Evolutionary conservation across 1,140 invertebrate genomes (phyloP).

Genomic region (Sycobia sp.): DNA sequence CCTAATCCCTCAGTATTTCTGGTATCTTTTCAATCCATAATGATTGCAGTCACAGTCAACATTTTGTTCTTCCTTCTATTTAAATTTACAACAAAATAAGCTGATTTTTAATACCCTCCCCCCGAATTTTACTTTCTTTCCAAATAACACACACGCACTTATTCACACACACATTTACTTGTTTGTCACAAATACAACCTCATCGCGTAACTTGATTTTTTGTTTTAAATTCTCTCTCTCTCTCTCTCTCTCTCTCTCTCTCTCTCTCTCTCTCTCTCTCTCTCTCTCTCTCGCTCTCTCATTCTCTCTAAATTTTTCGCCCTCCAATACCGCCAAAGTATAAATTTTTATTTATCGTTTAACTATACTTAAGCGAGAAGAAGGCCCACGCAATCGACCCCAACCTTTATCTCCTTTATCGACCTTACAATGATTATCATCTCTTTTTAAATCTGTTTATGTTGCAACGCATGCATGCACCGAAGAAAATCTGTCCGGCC

Average conservation of each 20-base stretch:
- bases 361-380: conserved; percentile 24
- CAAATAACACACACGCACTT: neutral
- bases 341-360: conserved; percentile 10
- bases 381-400: conserved; percentile 9
- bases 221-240: too few relatives aligned
- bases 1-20: conserved; percentile 11
- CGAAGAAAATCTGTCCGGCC: neutral
- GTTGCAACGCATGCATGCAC: neutral
- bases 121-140: conserved; percentile 13
- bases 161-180: conserved; percentile 2
- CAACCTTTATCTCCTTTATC: too few relatives aligned
- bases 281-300: too few relatives aligned
- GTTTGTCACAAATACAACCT: neutral
- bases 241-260: too few relatives aligned
- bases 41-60: conserved; percentile 62
- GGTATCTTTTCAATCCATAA: conserved; percentile 43
- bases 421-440: too few relatives aligned
- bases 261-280: neutral
- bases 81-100: conserved; percentile 26
- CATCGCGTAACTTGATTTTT: conserved; percentile 12
- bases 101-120: conserved; percentile 33
- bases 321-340: neutral
- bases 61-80: conserved; percentile 24
- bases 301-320: conserved; percentile 25
- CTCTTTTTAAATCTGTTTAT: neutral